Base-by-base conservation (phyloP, 1,140 invertebrate genomes). In the Platorchestia sp. region DNA sequence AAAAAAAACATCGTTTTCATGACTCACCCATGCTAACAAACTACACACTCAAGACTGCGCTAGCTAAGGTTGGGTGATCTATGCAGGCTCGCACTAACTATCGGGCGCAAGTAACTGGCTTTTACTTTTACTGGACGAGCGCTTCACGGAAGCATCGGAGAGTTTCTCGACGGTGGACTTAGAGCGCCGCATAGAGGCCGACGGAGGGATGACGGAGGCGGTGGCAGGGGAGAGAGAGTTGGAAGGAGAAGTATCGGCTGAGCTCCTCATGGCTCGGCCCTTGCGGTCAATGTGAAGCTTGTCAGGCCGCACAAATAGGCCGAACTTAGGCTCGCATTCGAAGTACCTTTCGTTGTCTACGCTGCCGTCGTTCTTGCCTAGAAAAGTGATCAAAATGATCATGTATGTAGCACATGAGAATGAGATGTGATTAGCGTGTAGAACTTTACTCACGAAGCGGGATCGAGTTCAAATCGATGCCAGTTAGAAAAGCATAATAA, bases 321-420 rank as follows among this genome's bases (percentile, higher is more conserved):
- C 99, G 97, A 99, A 98, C 96, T 99, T 98, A 95, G 98, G 97
- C 95, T 98, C 98, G 97, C 99, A 99, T 93, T 98, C 98, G 97
- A 99, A 99, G 97, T 99, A 99, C 95, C 98, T 98, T 51, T 98
- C 98, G 45, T 98, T 98, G 97, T 99, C 98, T 22, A 99, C 99
- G 95, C 98, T 98, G 47, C 99, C 99, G 97, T 99, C 99, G 97
- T 99, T 99, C 97, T 99, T 99, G 95, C 99, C 98, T 99, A 97
- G 0, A 97, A 97, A 96, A 75, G 10, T 36, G 59, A 75, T 3
- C n/a, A n/a, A n/a, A 36, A 75, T 3, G 3, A 75, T 19, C 36
- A 75, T 75, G 59, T 3, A 36, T 36, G 27, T 22, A 22, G 59
- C 27, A 75, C 59, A 75, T 10, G 10, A 22, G 27, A 27, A 27